These are phyloP conservation scores for Caenorhabditis sp. DNA, from an alignment of 2,888 invertebrate species.

Conservation along the genomic window DNA sequence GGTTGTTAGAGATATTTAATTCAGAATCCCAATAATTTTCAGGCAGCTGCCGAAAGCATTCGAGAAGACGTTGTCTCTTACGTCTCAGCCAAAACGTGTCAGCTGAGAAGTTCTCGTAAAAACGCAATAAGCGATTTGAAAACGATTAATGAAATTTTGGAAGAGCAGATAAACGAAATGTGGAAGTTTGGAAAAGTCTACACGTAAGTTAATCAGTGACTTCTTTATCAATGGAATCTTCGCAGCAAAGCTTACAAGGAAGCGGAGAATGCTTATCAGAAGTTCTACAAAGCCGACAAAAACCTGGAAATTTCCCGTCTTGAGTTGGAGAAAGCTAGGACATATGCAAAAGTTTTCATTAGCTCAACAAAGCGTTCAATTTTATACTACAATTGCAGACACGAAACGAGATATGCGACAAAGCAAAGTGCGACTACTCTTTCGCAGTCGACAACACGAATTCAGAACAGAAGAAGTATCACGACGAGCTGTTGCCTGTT, in stretches of 20 bases:
- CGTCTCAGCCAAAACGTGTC: conserved; percentile 88
- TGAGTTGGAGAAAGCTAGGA: conserved; percentile 90
- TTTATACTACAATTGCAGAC: conserved; percentile 77
- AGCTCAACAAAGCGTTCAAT: not conserved
- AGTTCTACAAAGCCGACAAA: conserved; percentile 96
- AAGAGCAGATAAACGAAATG: conserved; percentile 88
- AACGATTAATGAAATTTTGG: conserved; percentile 88
- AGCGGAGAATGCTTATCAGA: conserved; percentile 94
- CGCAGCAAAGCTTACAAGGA: conserved; percentile 88
- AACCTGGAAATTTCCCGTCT: conserved; percentile 95
- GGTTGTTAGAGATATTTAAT: not conserved
- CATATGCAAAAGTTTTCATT: conserved; percentile 61
- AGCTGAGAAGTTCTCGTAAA: conserved; percentile 74
- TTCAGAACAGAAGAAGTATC: conserved; percentile 88
- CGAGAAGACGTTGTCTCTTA: conserved; percentile 90
- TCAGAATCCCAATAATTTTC: not conserved
- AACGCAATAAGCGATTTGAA: conserved; percentile 61
- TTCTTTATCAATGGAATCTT: not conserved
- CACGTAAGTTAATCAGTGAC: conserved; percentile 61
- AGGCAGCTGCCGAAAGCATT: conserved; percentile 93
- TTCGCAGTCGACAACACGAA: conserved; percentile 96
- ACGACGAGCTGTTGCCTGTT: conserved; percentile 84
- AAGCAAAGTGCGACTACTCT: conserved; percentile 97
- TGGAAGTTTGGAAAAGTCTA: conserved; percentile 87
- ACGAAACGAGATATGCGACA: conserved; percentile 94